Base-by-base conservation (phyloP, 2,797 vertebrate species). In the Dromococcyx pavoninus region DNA sequence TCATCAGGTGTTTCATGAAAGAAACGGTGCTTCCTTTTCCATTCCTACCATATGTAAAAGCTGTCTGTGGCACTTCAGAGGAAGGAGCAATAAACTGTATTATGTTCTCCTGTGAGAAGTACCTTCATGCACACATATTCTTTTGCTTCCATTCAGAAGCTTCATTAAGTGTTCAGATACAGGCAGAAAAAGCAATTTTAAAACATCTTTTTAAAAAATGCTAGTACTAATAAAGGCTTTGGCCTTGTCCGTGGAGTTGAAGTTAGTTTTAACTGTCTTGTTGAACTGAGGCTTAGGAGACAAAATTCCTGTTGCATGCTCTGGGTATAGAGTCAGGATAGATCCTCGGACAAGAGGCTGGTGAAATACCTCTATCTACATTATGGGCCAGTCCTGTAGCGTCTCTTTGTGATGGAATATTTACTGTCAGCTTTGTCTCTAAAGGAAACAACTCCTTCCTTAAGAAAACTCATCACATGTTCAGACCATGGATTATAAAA, bases 1-100 rank as follows among this genome's bases (percentile, higher is more conserved):
- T 82, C 37, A 23, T 24, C 4, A 2, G 11, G 27, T 71, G 25
- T 85, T 91, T 89, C 65, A 74, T 50, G 71, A 81, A 71, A 48
- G 39, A 82, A 73, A 82, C 70, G 73, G 30, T 41, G 46, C 54
- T 81, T 78, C 64, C 70, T 78, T 94, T 89, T 74, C 48, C 43
- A 17, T 76, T 91, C n/a, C 19, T 12, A 44, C 27, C 16, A 5
- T 25, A 8, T 58, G 24, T 50, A 35, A 64, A 88, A 80, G 37
- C 73, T 81, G 17, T 18, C 64, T 89, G 37, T 75, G 50, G 67
- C 48, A 35, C 32, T 86, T 74, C 27, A 71, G 53, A 17, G 27
- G 30, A 83, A 88, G 44, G 60, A 58, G 16, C 30, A 46, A 30
- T 64, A 35, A 73, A 30, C 30, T 86, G 2, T 30, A 13, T 44